Conservation (phyloP, 2,113 vertebrate species). For the Cromileptes altivelis region DNA sequence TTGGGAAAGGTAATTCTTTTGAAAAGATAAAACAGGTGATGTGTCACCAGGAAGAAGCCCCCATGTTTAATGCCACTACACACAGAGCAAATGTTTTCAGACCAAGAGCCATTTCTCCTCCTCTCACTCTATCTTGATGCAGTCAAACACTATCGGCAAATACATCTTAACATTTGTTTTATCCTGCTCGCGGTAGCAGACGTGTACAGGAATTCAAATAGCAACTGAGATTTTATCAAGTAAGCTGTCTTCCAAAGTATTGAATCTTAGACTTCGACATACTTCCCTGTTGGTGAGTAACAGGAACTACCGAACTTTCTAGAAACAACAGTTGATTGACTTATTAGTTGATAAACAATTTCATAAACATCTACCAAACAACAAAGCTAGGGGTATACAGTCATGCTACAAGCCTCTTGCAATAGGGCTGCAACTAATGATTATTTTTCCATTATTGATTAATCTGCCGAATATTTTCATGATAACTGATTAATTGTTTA, state of each 20-base stretch:
- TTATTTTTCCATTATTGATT: no score
- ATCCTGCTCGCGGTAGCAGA: not conserved
- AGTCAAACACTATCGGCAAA: slow-evolving; percentile 25
- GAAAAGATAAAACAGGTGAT: slow-evolving; percentile 9
- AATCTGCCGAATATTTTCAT: no score
- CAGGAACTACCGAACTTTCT: not conserved
- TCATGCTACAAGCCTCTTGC: not conserved
- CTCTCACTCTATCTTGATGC: not conserved
- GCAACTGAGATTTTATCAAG: not conserved
- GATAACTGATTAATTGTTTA: no score
- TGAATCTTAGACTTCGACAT: no score
- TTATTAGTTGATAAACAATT: not conserved
- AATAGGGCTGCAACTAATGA: not conserved
- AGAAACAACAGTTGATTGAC: not conserved
- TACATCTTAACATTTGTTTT: slow-evolving; percentile 9
- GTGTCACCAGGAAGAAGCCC: slow-evolving; percentile 25
- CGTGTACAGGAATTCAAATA: not conserved
- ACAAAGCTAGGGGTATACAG: not conserved
- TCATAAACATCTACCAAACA: not conserved
- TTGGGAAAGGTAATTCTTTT: not conserved
- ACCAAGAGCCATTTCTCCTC: not conserved
- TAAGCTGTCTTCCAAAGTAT: not conserved
- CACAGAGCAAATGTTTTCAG: slow-evolving; percentile 25
- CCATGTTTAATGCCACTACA: slow-evolving; percentile 43
- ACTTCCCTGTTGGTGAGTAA: not conserved